These are phyloP conservation scores for Megastigmus dorsalis DNA, from an alignment of 2,888 invertebrate genomes.

Conservation along the genomic window DNA sequence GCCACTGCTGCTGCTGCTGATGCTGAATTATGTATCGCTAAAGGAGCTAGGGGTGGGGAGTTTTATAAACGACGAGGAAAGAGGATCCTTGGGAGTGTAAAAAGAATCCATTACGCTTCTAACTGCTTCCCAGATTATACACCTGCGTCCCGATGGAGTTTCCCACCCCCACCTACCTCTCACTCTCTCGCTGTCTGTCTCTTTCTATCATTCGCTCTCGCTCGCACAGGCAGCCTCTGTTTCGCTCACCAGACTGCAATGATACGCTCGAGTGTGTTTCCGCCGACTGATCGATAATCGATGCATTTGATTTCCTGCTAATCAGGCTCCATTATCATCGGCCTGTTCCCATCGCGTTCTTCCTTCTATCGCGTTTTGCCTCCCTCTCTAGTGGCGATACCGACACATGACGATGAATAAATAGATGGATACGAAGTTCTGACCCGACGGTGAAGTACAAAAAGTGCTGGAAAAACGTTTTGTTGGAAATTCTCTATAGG, in stretches of 20 bases:
- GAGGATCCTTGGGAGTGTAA: background rate
- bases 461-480: too few relatives aligned
- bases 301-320: constrained; percentile 50
- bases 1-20: background rate
- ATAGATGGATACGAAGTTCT: background rate
- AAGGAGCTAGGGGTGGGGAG: too few relatives aligned
- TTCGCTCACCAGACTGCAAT: background rate
- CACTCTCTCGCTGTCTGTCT: background rate
- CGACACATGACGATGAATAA: too few relatives aligned
- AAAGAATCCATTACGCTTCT: constrained; percentile 43
- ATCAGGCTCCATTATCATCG: constrained; percentile 41
- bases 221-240: background rate
- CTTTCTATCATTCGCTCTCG: background rate
- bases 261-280: constrained; percentile 26
- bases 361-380: background rate
- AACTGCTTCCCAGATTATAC: constrained; percentile 56
- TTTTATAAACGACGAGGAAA: too few relatives aligned
- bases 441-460: background rate
- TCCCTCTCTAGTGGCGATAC: background rate
- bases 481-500: too few relatives aligned
- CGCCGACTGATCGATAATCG: constrained; percentile 40
- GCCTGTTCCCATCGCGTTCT: background rate
- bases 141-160: constrained; percentile 64
- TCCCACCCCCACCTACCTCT: background rate
- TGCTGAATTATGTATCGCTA: too few relatives aligned